Evolutionary conservation across 2,797 vertebrate species (phyloP), one percentile per base, ranked within the genome.

Genomic region (Enteromius anoplus): DNA sequence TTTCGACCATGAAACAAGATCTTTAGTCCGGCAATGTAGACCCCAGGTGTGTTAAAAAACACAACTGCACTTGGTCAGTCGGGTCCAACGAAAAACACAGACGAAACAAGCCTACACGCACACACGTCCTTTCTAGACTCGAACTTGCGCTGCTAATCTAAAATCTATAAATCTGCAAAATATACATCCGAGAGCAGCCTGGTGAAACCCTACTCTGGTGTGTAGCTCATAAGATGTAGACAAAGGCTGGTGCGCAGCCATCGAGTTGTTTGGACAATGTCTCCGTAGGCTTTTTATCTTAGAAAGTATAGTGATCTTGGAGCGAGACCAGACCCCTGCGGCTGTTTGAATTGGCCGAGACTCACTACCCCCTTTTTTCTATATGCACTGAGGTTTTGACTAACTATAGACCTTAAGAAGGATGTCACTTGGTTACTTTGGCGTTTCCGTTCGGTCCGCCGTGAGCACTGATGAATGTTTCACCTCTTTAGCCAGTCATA

Each of bases 261-360:
- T 14, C 65, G 70, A 40, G 81, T 83, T 84, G 81, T 91, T 87
- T 89, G 86, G 72, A 81, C 58, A 84, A 86, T 69, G 75, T 90
- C 88, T 88, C 72, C 15, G 19, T 51, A 75, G 78, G 84, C 75
- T 91, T 88, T 89, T 91, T 87, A 86, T 82, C 84, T 82, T 79
- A n/a, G 73, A 73, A 40, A 85, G 15, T 82, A 70, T 81, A 84
- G 55, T 72, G 82, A 84, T 87, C 65, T 80, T 79, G 60, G 78
- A 85, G 47, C 71, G 47, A 81, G 58, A 51, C 80, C 71, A 86
- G 82, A 77, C 65, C 75, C 75, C 82, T 60, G 70, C n/a, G 58
- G 71, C 75, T 87, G 85, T 88, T 88, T 85, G 75, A 42, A 65
- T 88, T 87, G 88, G 86, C 84, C 21, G 47, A 68, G 65, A 45